Evolutionary conservation across 1,140 invertebrate species (phyloP).

Genomic region (Drosophila tropicalis): DNA sequence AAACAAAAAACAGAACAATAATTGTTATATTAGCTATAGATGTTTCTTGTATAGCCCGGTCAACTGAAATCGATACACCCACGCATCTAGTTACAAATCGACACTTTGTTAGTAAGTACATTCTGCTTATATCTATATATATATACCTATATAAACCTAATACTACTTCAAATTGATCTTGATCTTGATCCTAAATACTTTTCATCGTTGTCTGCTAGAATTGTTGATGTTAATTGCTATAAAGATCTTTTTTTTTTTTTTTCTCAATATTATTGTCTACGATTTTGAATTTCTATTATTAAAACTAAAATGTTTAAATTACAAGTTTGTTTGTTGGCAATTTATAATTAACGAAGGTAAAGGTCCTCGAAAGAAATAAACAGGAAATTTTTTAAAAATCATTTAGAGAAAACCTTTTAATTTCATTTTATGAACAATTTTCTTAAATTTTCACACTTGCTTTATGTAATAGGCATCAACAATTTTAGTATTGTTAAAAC

Average conservation of each 20-base stretch:
- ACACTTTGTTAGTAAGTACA: slow-evolving; percentile 69
- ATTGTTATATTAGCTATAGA: slow-evolving; percentile 24
- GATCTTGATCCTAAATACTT: slow-evolving; percentile 26
- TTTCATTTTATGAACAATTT: background rate
- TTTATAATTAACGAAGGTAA: no score
- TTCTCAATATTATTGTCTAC: background rate
- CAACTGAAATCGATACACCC: slow-evolving; percentile 2
- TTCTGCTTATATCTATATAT: slow-evolving; percentile 11
- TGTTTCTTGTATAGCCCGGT: slow-evolving; percentile 15
- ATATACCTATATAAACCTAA: background rate
- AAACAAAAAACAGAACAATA: slow-evolving; percentile 33
- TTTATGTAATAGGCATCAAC: background rate
- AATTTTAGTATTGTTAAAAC: slow-evolving; percentile 36
- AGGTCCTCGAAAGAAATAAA: no score
- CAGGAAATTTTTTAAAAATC: no score
- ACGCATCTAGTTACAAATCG: slow-evolving; percentile 50
- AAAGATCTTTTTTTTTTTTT: background rate
- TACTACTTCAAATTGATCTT: slow-evolving; percentile 26
- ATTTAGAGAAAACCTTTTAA: no score
- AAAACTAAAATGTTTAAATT: no score
- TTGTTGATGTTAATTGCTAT: slow-evolving; percentile 8
- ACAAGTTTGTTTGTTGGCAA: no score
- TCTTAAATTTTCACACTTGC: background rate
- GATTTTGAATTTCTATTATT: no score
- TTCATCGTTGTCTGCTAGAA: slow-evolving; percentile 13